A percentile compares a stretch with the other conserved stretches of the same genome.
phyloP scores from a whole-genome alignment of 2,888 invertebrate genomes.

The Platypus cylindrus region DNA sequence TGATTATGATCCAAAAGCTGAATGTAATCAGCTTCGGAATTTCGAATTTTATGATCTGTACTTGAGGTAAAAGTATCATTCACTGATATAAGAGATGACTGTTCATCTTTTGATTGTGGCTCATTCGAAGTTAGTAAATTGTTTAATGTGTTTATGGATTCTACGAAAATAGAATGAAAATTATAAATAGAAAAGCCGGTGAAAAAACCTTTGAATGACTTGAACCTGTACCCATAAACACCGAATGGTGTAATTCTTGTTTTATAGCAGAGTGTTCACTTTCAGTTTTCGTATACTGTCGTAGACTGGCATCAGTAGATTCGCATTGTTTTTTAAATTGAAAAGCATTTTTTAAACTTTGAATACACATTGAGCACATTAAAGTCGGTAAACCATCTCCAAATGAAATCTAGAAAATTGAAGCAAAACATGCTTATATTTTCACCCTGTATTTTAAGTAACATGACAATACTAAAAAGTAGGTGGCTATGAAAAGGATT shows the following conservation, averaged over 20 bases:
- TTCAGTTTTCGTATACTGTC: constrained; percentile 26
- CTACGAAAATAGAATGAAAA: constrained; percentile 11
- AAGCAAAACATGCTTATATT: constrained; percentile 3
- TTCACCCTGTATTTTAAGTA: no score
- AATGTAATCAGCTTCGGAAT: constrained; percentile 27
- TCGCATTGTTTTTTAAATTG: constrained; percentile 32
- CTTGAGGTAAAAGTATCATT: constrained; percentile 6
- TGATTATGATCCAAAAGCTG: constrained; percentile 32
- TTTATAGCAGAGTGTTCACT: constrained; percentile 26
- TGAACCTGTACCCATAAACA: constrained; percentile 21
- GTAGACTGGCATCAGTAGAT: constrained; percentile 27
- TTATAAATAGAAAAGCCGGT: neutral
- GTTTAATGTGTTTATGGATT: constrained; percentile 21
- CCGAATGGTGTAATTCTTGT: constrained; percentile 25
- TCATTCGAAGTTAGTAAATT: constrained; percentile 14
- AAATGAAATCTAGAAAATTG: constrained; percentile 28
- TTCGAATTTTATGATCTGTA: constrained; percentile 8
- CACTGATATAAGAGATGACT: constrained; percentile 1
- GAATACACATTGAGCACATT: constrained; percentile 31
- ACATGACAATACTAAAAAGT: no score
- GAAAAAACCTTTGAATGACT: neutral
- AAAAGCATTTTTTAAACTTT: constrained; percentile 29
- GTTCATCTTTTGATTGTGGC: constrained; percentile 5
- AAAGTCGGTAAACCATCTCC: constrained; percentile 32
- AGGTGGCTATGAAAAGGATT: no score